Evolutionary conservation across 1,140 invertebrate species (phyloP).

Genomic region (Drosophila tani): DNA sequence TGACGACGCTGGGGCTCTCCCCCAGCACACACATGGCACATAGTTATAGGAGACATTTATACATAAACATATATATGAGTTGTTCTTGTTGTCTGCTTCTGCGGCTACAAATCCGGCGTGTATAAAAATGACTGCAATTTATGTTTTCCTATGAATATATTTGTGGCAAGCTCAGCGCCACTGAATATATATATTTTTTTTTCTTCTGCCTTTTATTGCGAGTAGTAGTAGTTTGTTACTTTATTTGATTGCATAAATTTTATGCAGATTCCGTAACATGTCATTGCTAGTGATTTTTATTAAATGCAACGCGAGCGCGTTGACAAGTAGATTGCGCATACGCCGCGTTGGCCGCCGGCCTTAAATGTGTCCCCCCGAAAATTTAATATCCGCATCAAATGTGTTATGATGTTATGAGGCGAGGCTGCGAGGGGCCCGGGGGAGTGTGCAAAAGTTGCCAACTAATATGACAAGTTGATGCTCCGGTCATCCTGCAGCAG

Average conservation of each 20-base stretch:
- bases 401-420: conserved; percentile 28
- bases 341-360: conserved; percentile 50
- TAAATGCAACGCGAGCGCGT: conserved; percentile 64
- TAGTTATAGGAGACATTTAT: conserved; percentile 31
- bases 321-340: conserved; percentile 80
- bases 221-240: conserved; percentile 51
- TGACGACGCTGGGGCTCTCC: conserved; percentile 45
- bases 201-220: conserved; percentile 41
- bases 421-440: not conserved
- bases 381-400: conserved; percentile 68
- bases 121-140: conserved; percentile 84
- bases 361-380: conserved; percentile 26
- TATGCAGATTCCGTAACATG: conserved; percentile 75
- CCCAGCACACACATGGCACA: conserved; percentile 24
- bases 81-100: conserved; percentile 66
- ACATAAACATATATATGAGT: conserved; percentile 43
- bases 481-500: conserved; percentile 43
- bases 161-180: conserved; percentile 38
- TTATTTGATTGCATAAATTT: conserved; percentile 79
- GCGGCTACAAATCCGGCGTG: conserved; percentile 77
- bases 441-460: conserved; percentile 39
- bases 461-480: conserved; percentile 79
- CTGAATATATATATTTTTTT: conserved; percentile 10
- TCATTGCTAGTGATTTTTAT: conserved; percentile 80
- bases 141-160: conserved; percentile 84